Percentiles rank a stretch among this genome's conserved stretches.
Conservation (phyloP, 2,113 vertebrate genomes). For the Ginglymostoma cirratum region DNA sequence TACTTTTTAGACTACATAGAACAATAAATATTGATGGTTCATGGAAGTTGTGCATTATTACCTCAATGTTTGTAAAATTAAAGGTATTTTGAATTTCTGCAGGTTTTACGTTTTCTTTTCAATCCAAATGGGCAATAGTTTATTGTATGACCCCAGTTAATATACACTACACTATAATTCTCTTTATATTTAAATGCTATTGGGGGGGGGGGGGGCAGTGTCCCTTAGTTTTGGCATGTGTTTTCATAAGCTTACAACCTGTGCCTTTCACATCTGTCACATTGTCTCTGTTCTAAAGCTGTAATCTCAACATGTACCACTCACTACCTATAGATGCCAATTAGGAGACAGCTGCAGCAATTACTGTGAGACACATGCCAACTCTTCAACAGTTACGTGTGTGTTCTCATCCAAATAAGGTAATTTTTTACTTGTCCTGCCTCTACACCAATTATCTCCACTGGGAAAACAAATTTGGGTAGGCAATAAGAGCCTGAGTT, state of each 20-base stretch:
- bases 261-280: conserved; percentile 1
- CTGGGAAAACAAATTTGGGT: conserved; percentile 16
- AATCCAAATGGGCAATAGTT: no score
- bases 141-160: not conserved
- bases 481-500: not conserved
- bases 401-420: not conserved
- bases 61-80: not conserved
- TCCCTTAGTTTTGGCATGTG: not conserved
- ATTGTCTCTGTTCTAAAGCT: not conserved
- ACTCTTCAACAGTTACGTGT: not conserved
- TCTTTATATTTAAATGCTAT: not conserved
- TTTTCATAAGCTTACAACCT: conserved; percentile 12
- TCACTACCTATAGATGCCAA: conserved; percentile 17
- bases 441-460: not conserved
- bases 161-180: not conserved
- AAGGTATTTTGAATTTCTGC: not conserved
- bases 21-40: not conserved
- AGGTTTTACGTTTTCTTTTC: no score
- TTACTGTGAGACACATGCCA: conserved; percentile 17
- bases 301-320: conserved; percentile 1
- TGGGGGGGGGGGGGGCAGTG: not conserved
- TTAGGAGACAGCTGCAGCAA: conserved; percentile 22
- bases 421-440: not conserved
- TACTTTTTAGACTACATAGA: not conserved
- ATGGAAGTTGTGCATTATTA: not conserved